Percentiles rank a stretch among this genome's conserved stretches.
Conservation (phyloP, 2,888 invertebrate species). For the Spatulosminthurus flaviceps region DNA sequence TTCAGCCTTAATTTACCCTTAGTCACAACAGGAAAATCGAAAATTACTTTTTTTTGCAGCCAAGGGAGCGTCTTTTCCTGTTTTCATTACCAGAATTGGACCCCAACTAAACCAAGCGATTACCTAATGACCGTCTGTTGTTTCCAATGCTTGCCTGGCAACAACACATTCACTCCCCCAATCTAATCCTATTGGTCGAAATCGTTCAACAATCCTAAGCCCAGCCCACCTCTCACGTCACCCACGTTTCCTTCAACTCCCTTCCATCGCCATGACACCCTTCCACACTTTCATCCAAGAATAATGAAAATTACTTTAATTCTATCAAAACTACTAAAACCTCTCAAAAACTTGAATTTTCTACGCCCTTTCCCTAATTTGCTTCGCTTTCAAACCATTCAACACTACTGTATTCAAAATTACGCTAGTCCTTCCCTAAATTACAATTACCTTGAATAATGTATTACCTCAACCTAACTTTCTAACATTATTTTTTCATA, state of each 20-base stretch:
- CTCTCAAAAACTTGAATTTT: too few species aligned
- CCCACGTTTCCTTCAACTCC: not conserved
- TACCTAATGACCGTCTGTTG: not conserved
- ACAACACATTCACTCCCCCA: not conserved
- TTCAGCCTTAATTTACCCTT: not conserved
- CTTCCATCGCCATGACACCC: conserved; percentile 21
- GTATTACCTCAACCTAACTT: too few species aligned
- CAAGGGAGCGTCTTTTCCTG: conserved; percentile 21
- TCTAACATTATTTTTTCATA: too few species aligned
- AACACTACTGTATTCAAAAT: too few species aligned
- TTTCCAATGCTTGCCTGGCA: not conserved
- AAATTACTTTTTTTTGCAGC: not conserved
- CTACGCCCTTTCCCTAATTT: too few species aligned
- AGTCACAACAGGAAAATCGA: not conserved
- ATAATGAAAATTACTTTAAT: not conserved
- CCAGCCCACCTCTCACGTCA: conserved; percentile 8
- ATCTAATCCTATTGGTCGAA: not conserved
- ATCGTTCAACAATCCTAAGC: not conserved
- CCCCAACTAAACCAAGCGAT: conserved; percentile 25
- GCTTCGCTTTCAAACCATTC: too few species aligned
- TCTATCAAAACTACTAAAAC: not conserved
- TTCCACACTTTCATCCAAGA: not conserved
- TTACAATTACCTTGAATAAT: too few species aligned
- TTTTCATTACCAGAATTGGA: conserved; percentile 5
- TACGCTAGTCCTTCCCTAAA: too few species aligned